Evolutionary conservation across 2,113 vertebrate species (phyloP).

Genomic region (Silurus glanis): DNA sequence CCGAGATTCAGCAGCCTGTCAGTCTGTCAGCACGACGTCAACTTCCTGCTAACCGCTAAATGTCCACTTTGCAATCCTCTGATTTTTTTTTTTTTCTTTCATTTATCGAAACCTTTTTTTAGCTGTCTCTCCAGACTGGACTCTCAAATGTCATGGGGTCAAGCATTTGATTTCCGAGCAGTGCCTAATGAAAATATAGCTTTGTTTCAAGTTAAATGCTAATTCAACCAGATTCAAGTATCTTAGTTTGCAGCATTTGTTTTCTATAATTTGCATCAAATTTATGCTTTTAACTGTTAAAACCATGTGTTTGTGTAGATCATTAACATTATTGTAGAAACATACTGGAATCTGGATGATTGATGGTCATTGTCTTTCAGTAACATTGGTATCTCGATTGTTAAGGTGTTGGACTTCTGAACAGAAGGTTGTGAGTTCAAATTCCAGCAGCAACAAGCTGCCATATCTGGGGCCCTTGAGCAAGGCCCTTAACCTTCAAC

Average conservation of each 20-base stretch:
- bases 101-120: not conserved
- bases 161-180: not conserved
- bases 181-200: not conserved
- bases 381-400: no score
- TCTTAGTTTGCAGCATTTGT: not conserved
- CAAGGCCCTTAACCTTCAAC: no score
- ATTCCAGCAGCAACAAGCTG: no score
- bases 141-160: not conserved
- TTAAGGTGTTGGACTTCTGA: no score
- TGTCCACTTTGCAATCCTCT: not conserved
- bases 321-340: no score
- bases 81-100: not conserved
- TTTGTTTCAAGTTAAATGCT: not conserved
- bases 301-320: no score
- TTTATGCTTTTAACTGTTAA: no score
- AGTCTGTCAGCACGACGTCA: conserved; percentile 3
- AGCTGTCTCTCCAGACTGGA: not conserved
- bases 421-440: no score
- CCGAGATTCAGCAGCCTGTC: conserved; percentile 8
- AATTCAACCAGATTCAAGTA: not conserved
- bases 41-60: not conserved
- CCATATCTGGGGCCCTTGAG: no score
- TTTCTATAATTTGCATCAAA: not conserved
- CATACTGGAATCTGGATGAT: no score
- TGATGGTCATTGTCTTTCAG: no score